Evolutionary conservation across 2,113 vertebrate genomes (phyloP).

Genomic region (Brachionichthys hirsutus): DNA sequence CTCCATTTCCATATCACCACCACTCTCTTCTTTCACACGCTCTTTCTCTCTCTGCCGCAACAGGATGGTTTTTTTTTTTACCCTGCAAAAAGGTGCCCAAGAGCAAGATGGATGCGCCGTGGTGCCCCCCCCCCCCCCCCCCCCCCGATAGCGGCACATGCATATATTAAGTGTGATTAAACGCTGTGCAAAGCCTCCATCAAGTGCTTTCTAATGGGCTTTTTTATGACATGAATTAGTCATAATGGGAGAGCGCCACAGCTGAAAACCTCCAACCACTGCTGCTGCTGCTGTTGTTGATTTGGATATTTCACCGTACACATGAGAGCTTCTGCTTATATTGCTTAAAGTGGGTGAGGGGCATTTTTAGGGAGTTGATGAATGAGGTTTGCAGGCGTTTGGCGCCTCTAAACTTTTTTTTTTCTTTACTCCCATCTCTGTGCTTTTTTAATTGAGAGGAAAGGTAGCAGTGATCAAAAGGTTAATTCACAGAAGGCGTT

Average conservation of each 20-base stretch:
- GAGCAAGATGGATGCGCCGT: constrained; percentile 70
- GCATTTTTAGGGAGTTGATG: constrained; percentile 44
- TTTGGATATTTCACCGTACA: constrained; percentile 65
- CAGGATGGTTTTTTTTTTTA: constrained; percentile 52
- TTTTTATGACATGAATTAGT: constrained; percentile 82
- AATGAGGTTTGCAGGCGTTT: constrained; percentile 40
- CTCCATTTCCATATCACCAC: background rate
- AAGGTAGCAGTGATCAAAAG: constrained; percentile 50
- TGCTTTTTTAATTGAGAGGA: constrained; percentile 16
- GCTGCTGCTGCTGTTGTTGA: constrained; percentile 52
- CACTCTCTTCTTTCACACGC: too few relatives aligned
- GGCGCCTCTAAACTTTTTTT: constrained; percentile 30
- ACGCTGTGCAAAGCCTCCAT: constrained; percentile 75
- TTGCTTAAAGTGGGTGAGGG: constrained; percentile 51
- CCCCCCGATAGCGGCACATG: constrained; percentile 68
- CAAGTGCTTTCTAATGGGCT: constrained; percentile 80
- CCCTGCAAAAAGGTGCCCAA: constrained; percentile 65
- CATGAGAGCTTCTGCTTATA: constrained; percentile 56
- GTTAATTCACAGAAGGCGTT: constrained; percentile 53
- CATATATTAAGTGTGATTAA: constrained; percentile 83
- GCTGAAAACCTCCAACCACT: constrained; percentile 62
- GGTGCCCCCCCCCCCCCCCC: constrained; percentile 14
- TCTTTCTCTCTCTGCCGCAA: constrained; percentile 45
- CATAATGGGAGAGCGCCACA: constrained; percentile 73
- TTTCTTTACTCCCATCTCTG: constrained; percentile 1